Percentiles rank a stretch among this genome's conserved stretches.
Conservation (phyloP, 37 sponge, comb jelly and placozoan species). For the Chondrilla cf. caribensis region DNA sequence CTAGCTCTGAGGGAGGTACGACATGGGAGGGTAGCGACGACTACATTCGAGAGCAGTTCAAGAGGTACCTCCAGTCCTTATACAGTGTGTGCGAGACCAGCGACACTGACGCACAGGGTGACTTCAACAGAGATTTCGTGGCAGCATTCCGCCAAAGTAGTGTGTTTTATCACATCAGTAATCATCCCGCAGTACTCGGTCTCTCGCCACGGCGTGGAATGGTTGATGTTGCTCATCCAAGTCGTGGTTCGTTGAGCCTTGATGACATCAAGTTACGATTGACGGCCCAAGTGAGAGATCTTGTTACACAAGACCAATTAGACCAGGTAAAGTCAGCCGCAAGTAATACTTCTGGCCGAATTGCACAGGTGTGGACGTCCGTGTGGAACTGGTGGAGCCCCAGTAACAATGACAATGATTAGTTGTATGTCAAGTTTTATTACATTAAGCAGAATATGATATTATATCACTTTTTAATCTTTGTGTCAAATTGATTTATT, state of each 20-base stretch:
- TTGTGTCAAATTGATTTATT: too few species aligned
- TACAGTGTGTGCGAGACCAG: conserved; percentile 21
- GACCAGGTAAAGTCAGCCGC: neutral
- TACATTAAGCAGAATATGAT: too few species aligned
- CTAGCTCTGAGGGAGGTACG: neutral
- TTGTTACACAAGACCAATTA: neutral
- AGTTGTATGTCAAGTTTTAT: too few species aligned
- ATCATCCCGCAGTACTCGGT: neutral
- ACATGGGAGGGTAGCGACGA: conserved; percentile 73
- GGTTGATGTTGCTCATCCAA: conserved; percentile 21
- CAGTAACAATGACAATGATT: too few species aligned
- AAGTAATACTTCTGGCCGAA: neutral
- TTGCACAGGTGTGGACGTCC: neutral
- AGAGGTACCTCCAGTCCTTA: conserved; percentile 48
- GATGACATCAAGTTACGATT: conserved; percentile 48
- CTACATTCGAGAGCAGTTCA: conserved; percentile 68
- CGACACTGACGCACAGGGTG: conserved; percentile 16
- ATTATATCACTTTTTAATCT: too few species aligned
- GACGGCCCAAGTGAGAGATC: conserved; percentile 50
- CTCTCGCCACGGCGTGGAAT: neutral
- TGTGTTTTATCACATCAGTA: neutral
- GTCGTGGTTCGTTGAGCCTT: conserved; percentile 35
- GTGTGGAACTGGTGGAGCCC: conserved; percentile 7
- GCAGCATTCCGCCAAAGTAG: conserved; percentile 14
- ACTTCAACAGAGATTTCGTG: conserved; percentile 54